phyloP scores from a whole-genome alignment of 2,113 vertebrate genomes.

The Muntiacus muntjak region DNA sequence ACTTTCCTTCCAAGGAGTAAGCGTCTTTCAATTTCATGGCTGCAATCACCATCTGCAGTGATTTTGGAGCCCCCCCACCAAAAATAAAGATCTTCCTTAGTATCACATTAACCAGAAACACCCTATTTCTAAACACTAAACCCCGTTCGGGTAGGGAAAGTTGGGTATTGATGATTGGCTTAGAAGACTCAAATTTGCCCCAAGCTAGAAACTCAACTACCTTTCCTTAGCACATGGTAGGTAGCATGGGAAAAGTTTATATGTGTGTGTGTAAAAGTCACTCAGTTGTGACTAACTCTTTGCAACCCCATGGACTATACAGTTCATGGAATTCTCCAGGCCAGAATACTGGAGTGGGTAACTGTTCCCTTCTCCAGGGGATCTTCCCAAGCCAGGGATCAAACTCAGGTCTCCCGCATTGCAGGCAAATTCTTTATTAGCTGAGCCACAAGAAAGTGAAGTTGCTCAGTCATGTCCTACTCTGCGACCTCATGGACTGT shows the following conservation, averaged over 20 bases:
- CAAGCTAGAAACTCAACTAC: too few relatives aligned
- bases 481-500: too few relatives aligned
- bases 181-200: background rate
- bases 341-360: background rate
- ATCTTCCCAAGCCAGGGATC: background rate
- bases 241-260: background rate
- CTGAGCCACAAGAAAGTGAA: background rate
- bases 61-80: too few relatives aligned
- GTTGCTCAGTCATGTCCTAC: too few relatives aligned
- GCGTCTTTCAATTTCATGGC: too few relatives aligned
- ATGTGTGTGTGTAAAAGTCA: background rate
- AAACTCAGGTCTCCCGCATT: rapidly evolving
- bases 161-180: too few relatives aligned
- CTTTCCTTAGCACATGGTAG: background rate
- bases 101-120: too few relatives aligned
- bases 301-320: background rate
- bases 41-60: too few relatives aligned
- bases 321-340: background rate
- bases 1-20: too few relatives aligned
- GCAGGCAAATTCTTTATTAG: background rate
- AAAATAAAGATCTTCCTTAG: too few relatives aligned
- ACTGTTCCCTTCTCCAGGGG: background rate
- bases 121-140: too few relatives aligned
- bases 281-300: background rate
- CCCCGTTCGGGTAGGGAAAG: too few relatives aligned